Evolutionary conservation across 2,888 invertebrate species (phyloP), one percentile per base, ranked within the genome.

Genomic region (Artemia sinica): DNA sequence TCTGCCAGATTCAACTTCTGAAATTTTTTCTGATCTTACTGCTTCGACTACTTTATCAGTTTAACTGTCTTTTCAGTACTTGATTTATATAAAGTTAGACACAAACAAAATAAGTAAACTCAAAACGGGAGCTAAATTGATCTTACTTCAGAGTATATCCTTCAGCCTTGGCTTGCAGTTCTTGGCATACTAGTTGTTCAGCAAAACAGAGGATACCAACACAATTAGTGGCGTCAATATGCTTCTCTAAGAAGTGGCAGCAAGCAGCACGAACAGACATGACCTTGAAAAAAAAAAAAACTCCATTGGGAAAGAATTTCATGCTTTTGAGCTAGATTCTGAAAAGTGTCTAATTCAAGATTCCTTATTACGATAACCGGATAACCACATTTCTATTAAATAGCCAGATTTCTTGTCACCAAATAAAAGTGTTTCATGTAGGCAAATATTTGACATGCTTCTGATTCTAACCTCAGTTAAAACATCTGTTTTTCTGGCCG

Each of bases 121-220:
- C 11, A 69, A 66, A 67, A 58, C 48, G 65, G 58, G 72, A 74
- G 70, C 41, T 41, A 41, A 58, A 9, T 28, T 18, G 1, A 28
- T 9, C 63, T 58, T 73, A 77, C 76, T 74, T 73, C n/a, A 80
- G 74, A 18, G 79, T 77, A 72, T 76, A 80, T 66, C 76, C 74
- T 71, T 79, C 77, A 6, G 81, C 78, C 72, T 77, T 77, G 13
- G 76, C 74, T 71, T 77, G 77, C n/a, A 81, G 75, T 52, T 78
- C 77, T 14, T 74, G 74, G 72, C 81, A 81, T 50, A 78, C 77
- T 74, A 81, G 81, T 18, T 79, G 75, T 71, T 81, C 79, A 41
- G 81, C 80, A 73, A 81, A 79, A 71, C 80, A 79, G 75, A 80
- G 80, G 67, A 81, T 80, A 8, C 80, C 80, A 41, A 81, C 74